Percentiles rank a stretch among this genome's conserved stretches.
Evolutionary conservation across 2,113 vertebrate genomes (phyloP).

Genomic region (Corydoras sp.): DNA sequence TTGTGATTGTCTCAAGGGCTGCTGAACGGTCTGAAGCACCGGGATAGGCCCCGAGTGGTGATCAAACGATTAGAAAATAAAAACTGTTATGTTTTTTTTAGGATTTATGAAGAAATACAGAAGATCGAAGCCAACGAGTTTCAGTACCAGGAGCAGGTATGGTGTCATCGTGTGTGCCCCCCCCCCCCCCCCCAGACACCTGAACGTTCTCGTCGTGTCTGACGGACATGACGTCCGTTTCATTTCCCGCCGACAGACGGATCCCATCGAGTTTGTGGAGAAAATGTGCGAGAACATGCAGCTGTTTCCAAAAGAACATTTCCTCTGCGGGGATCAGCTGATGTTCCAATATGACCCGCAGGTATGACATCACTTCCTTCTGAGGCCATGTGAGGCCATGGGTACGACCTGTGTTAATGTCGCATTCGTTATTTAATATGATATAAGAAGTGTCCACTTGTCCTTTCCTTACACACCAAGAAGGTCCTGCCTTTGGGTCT

Average conservation of each 20-base stretch:
- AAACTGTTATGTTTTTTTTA: constrained; percentile 46
- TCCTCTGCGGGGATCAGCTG: constrained; percentile 92
- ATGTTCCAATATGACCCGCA: constrained; percentile 87
- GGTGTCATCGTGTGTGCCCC: not conserved
- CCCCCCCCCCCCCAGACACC: no score
- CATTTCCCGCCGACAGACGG: constrained; percentile 68
- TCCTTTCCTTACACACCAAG: no score
- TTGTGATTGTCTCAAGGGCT: no score
- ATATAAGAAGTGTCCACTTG: no score
- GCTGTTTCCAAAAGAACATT: constrained; percentile 83
- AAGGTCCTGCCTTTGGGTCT: no score
- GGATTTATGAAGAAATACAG: constrained; percentile 95
- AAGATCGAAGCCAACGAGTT: constrained; percentile 96
- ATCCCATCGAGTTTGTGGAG: constrained; percentile 91
- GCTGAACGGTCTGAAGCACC: no score
- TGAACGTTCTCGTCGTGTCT: not conserved
- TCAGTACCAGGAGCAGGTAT: constrained; percentile 92
- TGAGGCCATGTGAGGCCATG: no score
- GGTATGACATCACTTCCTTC: constrained; percentile 50
- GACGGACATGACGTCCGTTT: not conserved
- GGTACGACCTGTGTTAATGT: no score
- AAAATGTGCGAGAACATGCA: constrained; percentile 97
- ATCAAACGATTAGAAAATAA: no score
- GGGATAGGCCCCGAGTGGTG: no score
- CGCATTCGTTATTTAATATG: no score